Evolutionary conservation across 2,797 vertebrate species (phyloP), one percentile per base, ranked within the genome.

Genomic region (Philypnodon macrostomus): DNA sequence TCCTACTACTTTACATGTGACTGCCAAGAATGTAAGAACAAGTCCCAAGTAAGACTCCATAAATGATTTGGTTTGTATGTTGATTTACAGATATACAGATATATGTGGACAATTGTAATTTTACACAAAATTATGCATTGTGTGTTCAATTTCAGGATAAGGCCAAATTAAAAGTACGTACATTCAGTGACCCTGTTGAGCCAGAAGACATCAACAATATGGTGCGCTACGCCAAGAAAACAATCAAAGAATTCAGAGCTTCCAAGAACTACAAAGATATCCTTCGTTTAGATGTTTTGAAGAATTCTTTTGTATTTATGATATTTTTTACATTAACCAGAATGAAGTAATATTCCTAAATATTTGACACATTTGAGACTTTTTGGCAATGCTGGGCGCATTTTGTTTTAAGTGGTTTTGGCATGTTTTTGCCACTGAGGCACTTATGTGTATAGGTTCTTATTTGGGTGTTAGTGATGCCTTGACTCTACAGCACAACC

Each of bases 211-310:
- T 95, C 46, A 79, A 67, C 36, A 91, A 92, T 84, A 98, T 93
- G 93, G 80, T 94, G 70, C 89, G 85, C 67, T 98, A 98, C 0
- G 93, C 92, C 6, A 90, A 89, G 48, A 93, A 91, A 0, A 79
- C 90, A 74, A 93, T 96, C 5, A 89, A 89, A 73, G 93, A 97
- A 68, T 97, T 99, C 86, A 86, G 94, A 30, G 78, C 88, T 42
- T 86, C 90, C 42, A 99, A 98, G 66, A 85, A 86, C 48, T 82
- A 87, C 39, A 96, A 93, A 85, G 89, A 97, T 98, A 99, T 96
- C 96, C 92, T 98, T 93, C 17, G 37, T 6, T 18, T 1, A 37
- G 15, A 4, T 36, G 35, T 3, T 37, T 21, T n/a, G n/a, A n/a
- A n/a, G n/a, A n/a, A n/a, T n/a, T n/a, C n/a, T n/a, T n/a, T n/a